A percentile compares a stretch with the other conserved stretches of the same genome.
phyloP scores from a whole-genome alignment of 2,113 vertebrate species.

The Alosa alosa region DNA sequence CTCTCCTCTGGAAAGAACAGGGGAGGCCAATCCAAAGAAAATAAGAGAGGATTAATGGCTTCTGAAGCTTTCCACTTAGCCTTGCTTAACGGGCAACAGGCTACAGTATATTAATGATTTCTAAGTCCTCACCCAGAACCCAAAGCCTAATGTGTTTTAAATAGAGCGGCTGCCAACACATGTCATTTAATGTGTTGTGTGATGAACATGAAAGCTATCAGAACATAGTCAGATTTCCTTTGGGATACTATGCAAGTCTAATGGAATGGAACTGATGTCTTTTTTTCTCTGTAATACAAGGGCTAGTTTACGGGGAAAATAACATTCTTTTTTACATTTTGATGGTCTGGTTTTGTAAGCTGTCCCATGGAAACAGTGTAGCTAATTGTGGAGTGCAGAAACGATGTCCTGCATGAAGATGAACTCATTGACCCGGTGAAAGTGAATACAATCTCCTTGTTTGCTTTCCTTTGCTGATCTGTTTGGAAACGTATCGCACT shows the following conservation, averaged over 20 bases:
- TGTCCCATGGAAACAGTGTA: conserved; percentile 7
- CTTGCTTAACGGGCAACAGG: conserved; percentile 33
- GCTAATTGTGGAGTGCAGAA: conserved; percentile 11
- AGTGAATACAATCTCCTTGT: not conserved
- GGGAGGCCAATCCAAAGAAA: conserved; percentile 44
- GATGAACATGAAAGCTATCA: conserved; percentile 12
- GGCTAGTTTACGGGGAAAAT: not conserved
- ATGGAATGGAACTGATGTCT: not conserved
- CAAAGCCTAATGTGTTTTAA: conserved; percentile 35
- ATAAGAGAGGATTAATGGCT: conserved; percentile 45
- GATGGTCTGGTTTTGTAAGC: conserved; percentile 18
- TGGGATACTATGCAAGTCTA: not conserved
- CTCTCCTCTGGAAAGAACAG: conserved; percentile 45
- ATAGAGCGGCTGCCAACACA: conserved; percentile 24
- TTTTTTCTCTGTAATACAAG: not conserved
- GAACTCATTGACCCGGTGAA: not conserved
- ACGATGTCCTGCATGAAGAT: not conserved
- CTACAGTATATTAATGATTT: conserved; percentile 27
- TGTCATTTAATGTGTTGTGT: not conserved
- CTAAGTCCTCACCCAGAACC: conserved; percentile 38
- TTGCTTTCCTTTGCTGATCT: not conserved
- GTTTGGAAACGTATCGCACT: not conserved
- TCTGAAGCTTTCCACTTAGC: conserved; percentile 38
- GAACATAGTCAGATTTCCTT: not conserved
- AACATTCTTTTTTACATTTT: not conserved